Evolutionary conservation across 2,888 invertebrate genomes (phyloP).

Genomic region (Sclerodermus sp.): DNA sequence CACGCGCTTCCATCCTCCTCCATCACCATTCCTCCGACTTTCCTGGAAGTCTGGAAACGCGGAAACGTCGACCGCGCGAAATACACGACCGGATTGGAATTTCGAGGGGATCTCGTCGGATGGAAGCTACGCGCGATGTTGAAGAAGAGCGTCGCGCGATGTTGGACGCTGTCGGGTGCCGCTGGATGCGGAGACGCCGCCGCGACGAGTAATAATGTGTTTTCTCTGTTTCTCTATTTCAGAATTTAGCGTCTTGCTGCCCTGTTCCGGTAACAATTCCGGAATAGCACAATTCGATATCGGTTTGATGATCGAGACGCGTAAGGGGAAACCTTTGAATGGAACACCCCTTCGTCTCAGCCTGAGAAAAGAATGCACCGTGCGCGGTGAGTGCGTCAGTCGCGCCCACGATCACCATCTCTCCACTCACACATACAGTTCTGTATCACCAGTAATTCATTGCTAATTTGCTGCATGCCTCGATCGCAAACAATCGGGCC

Average conservation of each 20-base stretch:
- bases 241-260: conserved; percentile 87
- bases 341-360: conserved; percentile 86
- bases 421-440: conserved; percentile 53
- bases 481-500: conserved; percentile 29
- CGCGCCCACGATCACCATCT: conserved; percentile 55
- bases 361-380: conserved; percentile 90
- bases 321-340: conserved; percentile 76
- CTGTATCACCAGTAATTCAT: conserved; percentile 54
- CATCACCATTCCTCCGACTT: too few relatives aligned
- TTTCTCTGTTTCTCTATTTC: conserved; percentile 33
- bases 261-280: conserved; percentile 84
- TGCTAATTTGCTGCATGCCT: conserved; percentile 43
- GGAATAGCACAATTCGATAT: conserved; percentile 87
- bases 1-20: too few relatives aligned
- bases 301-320: conserved; percentile 80
- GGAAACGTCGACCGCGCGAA: too few relatives aligned
- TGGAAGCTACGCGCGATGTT: not conserved
- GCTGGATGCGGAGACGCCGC: too few relatives aligned
- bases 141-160: too few relatives aligned
- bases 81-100: too few relatives aligned
- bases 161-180: too few relatives aligned
- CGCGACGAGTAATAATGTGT: too few relatives aligned
- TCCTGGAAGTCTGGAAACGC: too few relatives aligned
- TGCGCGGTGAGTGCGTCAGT: conserved; percentile 76
- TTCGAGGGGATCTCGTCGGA: not conserved